Percentiles rank a stretch among this genome's conserved stretches.
These are phyloP conservation scores for Microctonus aethiopoides DNA, from an alignment of 2,888 invertebrate genomes.

Conservation along the genomic window DNA sequence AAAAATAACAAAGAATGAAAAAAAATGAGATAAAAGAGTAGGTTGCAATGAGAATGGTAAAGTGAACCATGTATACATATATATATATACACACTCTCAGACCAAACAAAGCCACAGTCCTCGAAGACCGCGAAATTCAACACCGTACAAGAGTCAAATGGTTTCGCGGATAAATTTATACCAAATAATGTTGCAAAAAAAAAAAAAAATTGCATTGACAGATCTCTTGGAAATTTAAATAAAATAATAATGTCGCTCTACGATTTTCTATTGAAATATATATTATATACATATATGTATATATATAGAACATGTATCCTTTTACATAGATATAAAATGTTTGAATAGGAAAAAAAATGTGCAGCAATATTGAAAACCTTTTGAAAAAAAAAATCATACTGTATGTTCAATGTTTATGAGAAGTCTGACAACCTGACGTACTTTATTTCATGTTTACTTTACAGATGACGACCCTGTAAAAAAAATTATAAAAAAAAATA, in stretches of 20 bases:
- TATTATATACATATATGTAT: not conserved
- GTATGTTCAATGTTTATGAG: not conserved
- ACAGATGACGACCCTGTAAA: constrained; percentile 8
- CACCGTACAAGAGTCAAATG: constrained; percentile 45
- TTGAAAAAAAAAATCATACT: no score
- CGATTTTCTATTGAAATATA: not conserved
- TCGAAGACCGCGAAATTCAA: constrained; percentile 64
- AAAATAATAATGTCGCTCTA: not conserved
- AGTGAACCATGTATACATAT: no score
- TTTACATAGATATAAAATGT: not conserved
- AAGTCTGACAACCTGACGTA: not conserved
- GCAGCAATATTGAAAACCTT: not conserved
- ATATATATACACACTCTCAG: constrained; percentile 24
- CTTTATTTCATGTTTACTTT: constrained; percentile 19
- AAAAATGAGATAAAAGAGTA: constrained; percentile 35
- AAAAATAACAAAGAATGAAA: constrained; percentile 6
- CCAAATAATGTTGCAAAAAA: not conserved
- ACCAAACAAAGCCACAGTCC: constrained; percentile 63
- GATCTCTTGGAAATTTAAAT: not conserved
- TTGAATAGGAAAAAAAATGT: not conserved
- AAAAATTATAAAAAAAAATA: constrained; percentile 1
- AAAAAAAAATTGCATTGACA: not conserved
- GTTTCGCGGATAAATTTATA: constrained; percentile 21
- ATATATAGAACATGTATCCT: not conserved
- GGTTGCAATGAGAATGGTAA: constrained; percentile 54